Percentiles rank a stretch among this genome's conserved stretches.
Conservation (phyloP, 2,888 invertebrate genomes). For the Chaetogeoica ovagalla region DNA sequence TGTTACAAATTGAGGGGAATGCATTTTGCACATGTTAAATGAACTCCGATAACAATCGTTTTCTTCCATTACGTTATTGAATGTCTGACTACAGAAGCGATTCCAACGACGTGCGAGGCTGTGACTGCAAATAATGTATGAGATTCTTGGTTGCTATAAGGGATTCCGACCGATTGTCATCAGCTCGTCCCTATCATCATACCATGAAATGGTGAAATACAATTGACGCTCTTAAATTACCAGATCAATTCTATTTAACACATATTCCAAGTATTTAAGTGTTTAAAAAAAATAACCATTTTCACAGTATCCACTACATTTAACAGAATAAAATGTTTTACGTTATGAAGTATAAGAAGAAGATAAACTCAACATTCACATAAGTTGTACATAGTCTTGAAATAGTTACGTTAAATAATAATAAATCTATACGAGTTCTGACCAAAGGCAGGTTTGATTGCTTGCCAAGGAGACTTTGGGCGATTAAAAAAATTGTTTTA, state of each 20-base stretch:
- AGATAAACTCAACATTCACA: background rate
- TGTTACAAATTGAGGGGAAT: too few relatives aligned
- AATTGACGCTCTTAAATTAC: background rate
- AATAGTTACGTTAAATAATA: background rate
- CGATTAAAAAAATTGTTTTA: too few relatives aligned
- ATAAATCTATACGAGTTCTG: too few relatives aligned
- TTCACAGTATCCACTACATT: background rate
- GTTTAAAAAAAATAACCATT: background rate
- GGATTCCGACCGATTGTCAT: too few relatives aligned
- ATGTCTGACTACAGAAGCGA: too few relatives aligned
- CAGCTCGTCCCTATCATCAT: too few relatives aligned
- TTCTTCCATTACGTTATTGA: too few relatives aligned
- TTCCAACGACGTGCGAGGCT: too few relatives aligned
- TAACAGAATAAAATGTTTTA: background rate
- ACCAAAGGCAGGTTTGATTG: too few relatives aligned
- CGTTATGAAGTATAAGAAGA: background rate
- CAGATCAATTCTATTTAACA: background rate
- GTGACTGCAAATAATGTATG: background rate
- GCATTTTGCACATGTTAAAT: background rate
- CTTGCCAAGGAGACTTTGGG: too few relatives aligned
- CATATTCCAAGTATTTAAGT: background rate
- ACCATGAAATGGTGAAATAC: background rate
- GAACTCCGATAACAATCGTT: background rate
- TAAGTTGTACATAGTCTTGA: background rate
- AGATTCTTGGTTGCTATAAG: background rate